Base-by-base conservation (phyloP, 2,888 invertebrate species). In the Trissonchulus latispiculum region DNA sequence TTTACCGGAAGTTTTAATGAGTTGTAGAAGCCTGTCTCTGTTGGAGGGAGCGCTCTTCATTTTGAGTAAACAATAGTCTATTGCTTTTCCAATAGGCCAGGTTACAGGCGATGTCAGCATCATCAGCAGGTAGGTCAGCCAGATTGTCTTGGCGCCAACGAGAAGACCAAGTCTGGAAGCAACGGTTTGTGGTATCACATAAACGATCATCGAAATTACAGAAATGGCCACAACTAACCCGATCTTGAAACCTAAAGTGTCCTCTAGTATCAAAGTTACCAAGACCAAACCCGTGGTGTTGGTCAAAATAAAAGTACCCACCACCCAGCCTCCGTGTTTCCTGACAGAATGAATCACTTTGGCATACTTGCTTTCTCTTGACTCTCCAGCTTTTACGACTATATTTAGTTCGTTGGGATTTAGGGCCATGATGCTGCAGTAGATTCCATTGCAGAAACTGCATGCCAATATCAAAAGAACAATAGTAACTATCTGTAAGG, bases 131-230 rank as follows among this genome's bases (percentile, higher is more conserved):
- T 92, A 93, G 0, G 97, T 99, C 72, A 99, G 86, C 85, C 89
- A 89, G 74, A 96, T 93, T 48, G 96, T 99, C 82, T 90, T 90
- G 0, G 97, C 97, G n/a, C 99, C 99, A 68, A 99, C 89, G 79
- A 93, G 93, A 72, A 99, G 86, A 0, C 97, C 97, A 83, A 95
- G 92, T 64, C 96, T 87, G 2, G 95, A 95, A 74, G 83, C 83
- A 15, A 83, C 73, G 15, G 80, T 77, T 84, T 90, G 87, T 0
- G 99, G 97, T 36, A 95, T 91, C 75, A 99, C 99, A 88, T 99
- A 99, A 75, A 97, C 99, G 83, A 96, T 89, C 78, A 97, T 86
- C 70, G 97, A 97, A 81, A 99, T 99, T 32, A 91, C 89, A 76
- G 78, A 77, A 0, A 83, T 80, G 1, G 82, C 78, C 18, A 76